These are phyloP conservation scores for Mastomys coucha DNA, from an alignment of 2,113 vertebrate species.

Conservation along the genomic window DNA sequence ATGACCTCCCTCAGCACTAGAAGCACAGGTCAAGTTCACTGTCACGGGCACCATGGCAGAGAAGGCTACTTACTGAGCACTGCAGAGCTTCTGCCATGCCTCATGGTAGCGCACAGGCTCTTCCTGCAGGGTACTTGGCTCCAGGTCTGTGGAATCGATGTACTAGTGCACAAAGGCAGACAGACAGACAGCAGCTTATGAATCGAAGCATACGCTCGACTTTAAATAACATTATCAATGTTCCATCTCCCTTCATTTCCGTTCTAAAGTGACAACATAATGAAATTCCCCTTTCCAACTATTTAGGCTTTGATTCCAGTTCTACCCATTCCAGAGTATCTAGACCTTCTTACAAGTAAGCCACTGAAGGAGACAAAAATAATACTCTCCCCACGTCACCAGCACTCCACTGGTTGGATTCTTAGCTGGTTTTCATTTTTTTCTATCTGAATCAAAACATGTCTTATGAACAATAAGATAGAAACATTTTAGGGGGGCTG, in stretches of 20 bases:
- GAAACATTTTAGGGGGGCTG: background rate
- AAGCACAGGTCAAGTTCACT: background rate
- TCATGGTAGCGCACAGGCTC: constrained; percentile 97
- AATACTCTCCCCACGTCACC: background rate
- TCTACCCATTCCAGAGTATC: background rate
- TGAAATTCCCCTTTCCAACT: constrained; percentile 29
- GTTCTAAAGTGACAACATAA: constrained; percentile 26
- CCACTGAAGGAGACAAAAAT: too few relatives aligned
- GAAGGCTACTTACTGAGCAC: constrained; percentile 91
- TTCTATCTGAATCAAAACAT: background rate
- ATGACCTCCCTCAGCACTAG: background rate
- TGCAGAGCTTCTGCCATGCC: constrained; percentile 98
- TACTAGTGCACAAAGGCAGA: constrained; percentile 86
- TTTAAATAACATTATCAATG: background rate
- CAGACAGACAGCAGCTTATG: background rate
- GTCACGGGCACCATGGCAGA: background rate
- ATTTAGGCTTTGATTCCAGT: background rate
- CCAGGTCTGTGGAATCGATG: constrained; percentile 95
- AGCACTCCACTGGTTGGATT: background rate
- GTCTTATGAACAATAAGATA: background rate
- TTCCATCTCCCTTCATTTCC: background rate
- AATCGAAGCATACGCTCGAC: background rate
- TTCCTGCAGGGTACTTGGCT: constrained; percentile 92
- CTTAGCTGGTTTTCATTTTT: background rate
- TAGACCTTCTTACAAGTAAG: background rate